phyloP scores from a whole-genome alignment of 2,113 vertebrate species.

The Pagrus major region DNA sequence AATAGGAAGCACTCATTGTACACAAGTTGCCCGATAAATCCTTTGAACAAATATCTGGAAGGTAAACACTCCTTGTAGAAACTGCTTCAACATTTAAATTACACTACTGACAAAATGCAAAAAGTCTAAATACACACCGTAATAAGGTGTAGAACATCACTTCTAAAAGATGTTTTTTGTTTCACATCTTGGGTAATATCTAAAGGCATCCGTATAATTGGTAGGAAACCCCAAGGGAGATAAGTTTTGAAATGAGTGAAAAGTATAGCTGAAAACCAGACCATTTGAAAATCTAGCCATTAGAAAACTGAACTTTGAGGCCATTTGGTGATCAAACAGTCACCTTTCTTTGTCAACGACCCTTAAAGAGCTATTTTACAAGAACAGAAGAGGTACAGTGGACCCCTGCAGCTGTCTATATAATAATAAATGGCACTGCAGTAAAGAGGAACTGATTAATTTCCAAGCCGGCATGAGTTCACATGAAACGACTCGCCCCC shows the following conservation, averaged over 20 bases:
- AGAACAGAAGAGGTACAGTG: not conserved
- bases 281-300: no score
- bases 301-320: no score
- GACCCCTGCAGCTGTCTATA: not conserved
- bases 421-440: not conserved
- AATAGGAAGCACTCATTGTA: not conserved
- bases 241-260: no score
- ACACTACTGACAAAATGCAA: not conserved
- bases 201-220: no score
- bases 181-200: no score
- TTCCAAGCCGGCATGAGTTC: slow-evolving; percentile 8
- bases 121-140: no score
- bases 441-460: slow-evolving; percentile 15
- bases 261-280: not conserved
- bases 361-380: not conserved
- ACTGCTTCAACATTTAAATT: not conserved
- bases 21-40: not conserved
- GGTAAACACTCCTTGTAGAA: no score
- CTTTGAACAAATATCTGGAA: not conserved
- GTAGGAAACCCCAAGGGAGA: no score
- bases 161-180: no score
- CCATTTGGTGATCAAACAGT: not conserved
- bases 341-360: not conserved
- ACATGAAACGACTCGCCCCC: not conserved
- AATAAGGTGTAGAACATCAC: no score